Evolutionary conservation across 2,888 invertebrate genomes (phyloP), one percentile per base, ranked within the genome.

Genomic region (Papilio gigon): DNA sequence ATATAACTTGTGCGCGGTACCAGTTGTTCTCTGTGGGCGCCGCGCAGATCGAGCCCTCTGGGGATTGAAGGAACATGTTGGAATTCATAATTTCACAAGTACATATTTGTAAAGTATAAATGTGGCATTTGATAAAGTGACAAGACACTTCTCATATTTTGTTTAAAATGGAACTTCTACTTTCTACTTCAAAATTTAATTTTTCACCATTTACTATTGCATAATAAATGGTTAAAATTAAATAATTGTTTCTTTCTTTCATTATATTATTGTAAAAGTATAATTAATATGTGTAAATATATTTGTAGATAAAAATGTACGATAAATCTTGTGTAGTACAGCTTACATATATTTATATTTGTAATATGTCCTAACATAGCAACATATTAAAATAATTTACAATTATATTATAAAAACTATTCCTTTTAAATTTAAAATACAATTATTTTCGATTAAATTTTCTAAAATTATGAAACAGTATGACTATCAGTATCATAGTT

Each of bases 41-140:
- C 11, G 97, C 98, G 84, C 98, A 98, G 70, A 99, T 94, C 72
- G 97, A 96, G 73, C 97, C 96, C 85, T 94, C 96, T 96, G 93
- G 77, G 87, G 92, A 80, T 71, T 37, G n/a, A n/a, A n/a, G n/a
- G n/a, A 63, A 56, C 70, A 12, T 62, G 17, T 22, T 4, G 20
- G 4, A 42, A 37, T 61, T 20, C 3, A 20, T 4, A 56, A n/a
- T n/a, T n/a, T n/a, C n/a, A 27, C 20, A 12, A 53, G 25, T 20
- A 12, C 4, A 22, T n/a, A 50, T 25, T 50, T 17, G 20, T 25
- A 6, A 11, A 3, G 50, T 50, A 9, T 25, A 22, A 50, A 25
- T 25, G 4, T n/a, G n/a, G n/a, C n/a, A n/a, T n/a, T n/a, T n/a
- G n/a, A n/a, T n/a, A n/a, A n/a, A n/a, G n/a, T n/a, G n/a, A n/a